A percentile compares a stretch with the other conserved stretches of the same genome.
Conservation (phyloP, 1,140 invertebrate species). For the Neodiprion fabricii region DNA sequence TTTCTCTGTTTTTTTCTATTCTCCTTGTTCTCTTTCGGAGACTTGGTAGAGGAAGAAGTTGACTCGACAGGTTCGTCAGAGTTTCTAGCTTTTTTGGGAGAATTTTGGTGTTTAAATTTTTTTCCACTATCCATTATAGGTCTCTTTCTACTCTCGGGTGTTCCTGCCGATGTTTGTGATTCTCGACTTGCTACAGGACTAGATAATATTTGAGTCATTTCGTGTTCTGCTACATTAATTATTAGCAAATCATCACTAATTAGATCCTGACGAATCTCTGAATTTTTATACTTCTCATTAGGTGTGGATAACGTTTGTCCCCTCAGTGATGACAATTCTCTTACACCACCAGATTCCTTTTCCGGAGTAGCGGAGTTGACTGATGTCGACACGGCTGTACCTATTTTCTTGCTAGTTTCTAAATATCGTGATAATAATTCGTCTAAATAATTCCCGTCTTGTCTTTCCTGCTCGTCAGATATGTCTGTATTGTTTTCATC, state of each 20-base stretch:
- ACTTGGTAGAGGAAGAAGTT: neutral
- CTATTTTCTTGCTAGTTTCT: too few relatives aligned
- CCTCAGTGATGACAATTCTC: too few relatives aligned
- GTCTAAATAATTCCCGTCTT: neutral
- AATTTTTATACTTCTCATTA: too few relatives aligned
- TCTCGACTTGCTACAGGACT: too few relatives aligned
- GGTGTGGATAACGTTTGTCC: too few relatives aligned
- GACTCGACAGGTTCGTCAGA: neutral
- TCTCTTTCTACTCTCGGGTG: neutral
- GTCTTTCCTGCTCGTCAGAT: constrained; percentile 10
- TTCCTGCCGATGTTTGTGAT: neutral
- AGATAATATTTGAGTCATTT: too few relatives aligned
- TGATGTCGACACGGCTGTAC: too few relatives aligned
- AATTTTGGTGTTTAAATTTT: neutral
- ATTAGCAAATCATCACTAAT: neutral
- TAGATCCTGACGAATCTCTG: too few relatives aligned
- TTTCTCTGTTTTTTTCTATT: constrained; percentile 20
- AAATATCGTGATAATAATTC: too few relatives aligned
- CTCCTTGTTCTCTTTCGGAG: constrained; percentile 18
- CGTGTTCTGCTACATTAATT: neutral
- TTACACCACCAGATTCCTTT: too few relatives aligned
- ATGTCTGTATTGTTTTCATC: neutral
- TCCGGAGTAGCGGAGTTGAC: too few relatives aligned
- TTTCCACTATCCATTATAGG: neutral
- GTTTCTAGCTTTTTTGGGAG: neutral